These are phyloP conservation scores for Homarus gammarus DNA, from an alignment of 2,888 invertebrate genomes.

Conservation along the genomic window DNA sequence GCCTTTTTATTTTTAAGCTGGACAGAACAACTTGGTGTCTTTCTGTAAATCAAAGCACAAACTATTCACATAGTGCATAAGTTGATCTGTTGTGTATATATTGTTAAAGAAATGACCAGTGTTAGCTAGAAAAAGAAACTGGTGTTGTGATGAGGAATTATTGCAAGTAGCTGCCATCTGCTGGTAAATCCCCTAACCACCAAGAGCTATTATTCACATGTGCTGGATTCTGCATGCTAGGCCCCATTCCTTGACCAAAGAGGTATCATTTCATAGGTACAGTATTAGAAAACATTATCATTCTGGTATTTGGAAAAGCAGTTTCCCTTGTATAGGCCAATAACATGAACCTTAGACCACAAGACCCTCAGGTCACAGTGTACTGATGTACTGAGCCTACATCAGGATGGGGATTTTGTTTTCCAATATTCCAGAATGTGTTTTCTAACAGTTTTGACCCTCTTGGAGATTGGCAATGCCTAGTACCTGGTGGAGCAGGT, in stretches of 20 bases:
- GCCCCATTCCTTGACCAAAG: conserved; percentile 15
- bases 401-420: background rate
- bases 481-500: conserved; percentile 66
- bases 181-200: conserved; percentile 11
- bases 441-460: conserved; percentile 3
- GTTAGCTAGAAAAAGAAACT: background rate
- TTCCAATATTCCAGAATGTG: background rate
- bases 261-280: background rate
- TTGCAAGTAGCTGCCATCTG: background rate
- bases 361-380: background rate
- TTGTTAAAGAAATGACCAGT: background rate
- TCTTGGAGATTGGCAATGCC: conserved; percentile 13
- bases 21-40: background rate
- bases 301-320: background rate
- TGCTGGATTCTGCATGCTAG: conserved; percentile 26
- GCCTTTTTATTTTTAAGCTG: background rate
- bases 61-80: background rate
- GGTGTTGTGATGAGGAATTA: background rate
- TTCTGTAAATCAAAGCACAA: background rate
- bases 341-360: background rate
- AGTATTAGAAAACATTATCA: background rate
- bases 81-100: background rate
- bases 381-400: background rate
- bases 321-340: background rate
- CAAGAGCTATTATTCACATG: conserved; percentile 29